Conservation (phyloP, 2,888 invertebrate species). For the Listrodromus nycthemerus region DNA sequence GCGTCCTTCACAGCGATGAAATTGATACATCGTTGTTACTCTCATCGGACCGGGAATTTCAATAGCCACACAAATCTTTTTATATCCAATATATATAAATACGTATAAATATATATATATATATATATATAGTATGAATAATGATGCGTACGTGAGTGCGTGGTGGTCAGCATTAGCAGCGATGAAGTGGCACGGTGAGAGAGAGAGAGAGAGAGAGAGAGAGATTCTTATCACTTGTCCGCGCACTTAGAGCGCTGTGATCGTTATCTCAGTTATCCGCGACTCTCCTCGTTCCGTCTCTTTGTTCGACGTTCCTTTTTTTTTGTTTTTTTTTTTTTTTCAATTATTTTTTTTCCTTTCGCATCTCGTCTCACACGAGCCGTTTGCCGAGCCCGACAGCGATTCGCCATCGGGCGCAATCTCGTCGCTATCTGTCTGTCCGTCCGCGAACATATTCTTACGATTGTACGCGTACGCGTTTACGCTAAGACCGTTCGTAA, state of each 20-base stretch:
- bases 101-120: too few relatives aligned
- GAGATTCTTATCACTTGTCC: slow-evolving; percentile 56
- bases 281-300: slow-evolving; percentile 33
- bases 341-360: neutral
- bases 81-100: too few relatives aligned
- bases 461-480: neutral
- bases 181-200: slow-evolving; percentile 10
- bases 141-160: neutral
- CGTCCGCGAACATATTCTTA: neutral
- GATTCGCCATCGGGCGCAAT: slow-evolving; percentile 37
- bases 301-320: neutral
- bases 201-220: slow-evolving; percentile 36
- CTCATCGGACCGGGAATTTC: too few relatives aligned
- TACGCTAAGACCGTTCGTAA: slow-evolving; percentile 2
- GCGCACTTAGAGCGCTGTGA: slow-evolving; percentile 42
- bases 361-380: neutral
- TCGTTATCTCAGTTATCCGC: slow-evolving; percentile 50
- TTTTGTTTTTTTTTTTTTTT: neutral
- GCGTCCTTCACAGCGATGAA: too few relatives aligned
- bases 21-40: too few relatives aligned
- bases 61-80: too few relatives aligned
- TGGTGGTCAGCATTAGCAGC: slow-evolving; percentile 1
- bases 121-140: too few relatives aligned
- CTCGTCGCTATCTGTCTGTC: slow-evolving; percentile 10
- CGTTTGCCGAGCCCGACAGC: neutral